These are phyloP conservation scores for Ostrea edulis DNA, from an alignment of 1,140 invertebrate genomes.

Conservation along the genomic window DNA sequence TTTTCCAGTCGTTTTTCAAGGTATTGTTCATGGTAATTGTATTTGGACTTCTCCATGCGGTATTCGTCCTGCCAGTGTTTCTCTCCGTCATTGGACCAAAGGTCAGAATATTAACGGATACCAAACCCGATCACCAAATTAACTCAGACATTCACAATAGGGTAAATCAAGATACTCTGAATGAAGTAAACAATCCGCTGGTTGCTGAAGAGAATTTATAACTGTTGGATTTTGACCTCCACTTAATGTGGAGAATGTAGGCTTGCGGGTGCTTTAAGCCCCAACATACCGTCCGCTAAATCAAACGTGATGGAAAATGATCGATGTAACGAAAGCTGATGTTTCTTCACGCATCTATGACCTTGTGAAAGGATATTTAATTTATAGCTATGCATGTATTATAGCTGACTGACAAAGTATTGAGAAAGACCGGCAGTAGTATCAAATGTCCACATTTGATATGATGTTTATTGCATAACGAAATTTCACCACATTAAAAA, in stretches of 20 bases:
- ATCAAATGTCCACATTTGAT: no score
- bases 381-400: no score
- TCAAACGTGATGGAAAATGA: background rate
- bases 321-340: no score
- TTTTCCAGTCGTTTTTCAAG: constrained; percentile 99
- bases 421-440: no score
- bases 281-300: background rate
- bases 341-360: no score
- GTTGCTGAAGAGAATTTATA: background rate
- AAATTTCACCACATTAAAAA: no score
- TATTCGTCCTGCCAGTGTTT: constrained; percentile 84
- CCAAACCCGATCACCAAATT: background rate
- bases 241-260: background rate
- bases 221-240: background rate
- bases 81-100: constrained; percentile 83
- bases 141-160: background rate
- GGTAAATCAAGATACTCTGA: background rate
- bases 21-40: constrained; percentile 84
- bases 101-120: constrained; percentile 11
- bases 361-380: no score
- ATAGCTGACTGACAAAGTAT: no score
- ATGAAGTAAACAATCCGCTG: background rate
- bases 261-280: background rate
- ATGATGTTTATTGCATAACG: no score
- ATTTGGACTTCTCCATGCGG: constrained; percentile 45